These are phyloP conservation scores for Drosophila auraria DNA, from an alignment of 1,140 invertebrate genomes.

Conservation along the genomic window DNA sequence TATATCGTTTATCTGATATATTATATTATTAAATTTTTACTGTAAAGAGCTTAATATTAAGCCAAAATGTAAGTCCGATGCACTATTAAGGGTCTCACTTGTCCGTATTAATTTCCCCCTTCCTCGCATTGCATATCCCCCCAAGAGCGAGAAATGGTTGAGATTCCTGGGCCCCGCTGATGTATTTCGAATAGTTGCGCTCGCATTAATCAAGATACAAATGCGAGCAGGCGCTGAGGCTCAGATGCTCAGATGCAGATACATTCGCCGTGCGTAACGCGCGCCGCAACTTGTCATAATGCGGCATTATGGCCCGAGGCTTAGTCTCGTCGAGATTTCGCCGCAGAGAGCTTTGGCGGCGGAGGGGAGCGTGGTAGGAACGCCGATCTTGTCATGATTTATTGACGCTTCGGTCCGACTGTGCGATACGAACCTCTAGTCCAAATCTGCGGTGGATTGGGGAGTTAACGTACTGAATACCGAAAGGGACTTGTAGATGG, in stretches of 20 bases:
- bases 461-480: conserved; percentile 6
- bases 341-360: neutral
- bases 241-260: conserved; percentile 29
- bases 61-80: neutral
- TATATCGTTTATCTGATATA: too few species aligned
- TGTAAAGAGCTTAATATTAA: neutral
- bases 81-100: neutral
- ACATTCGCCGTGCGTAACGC: conserved; percentile 56
- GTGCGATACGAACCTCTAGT: conserved; percentile 47
- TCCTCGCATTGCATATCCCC: neutral
- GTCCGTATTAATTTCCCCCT: neutral
- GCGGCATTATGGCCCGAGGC: conserved; percentile 46
- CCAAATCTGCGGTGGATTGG: conserved; percentile 25
- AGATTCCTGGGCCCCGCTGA: conserved; percentile 6
- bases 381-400: conserved; percentile 67
- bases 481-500: conserved; percentile 57
- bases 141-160: conserved; percentile 1
- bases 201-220: conserved; percentile 61
- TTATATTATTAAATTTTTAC: too few species aligned
- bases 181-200: conserved; percentile 46
- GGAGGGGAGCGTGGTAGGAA: conserved; percentile 4
- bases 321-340: conserved; percentile 38
- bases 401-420: conserved; percentile 39
- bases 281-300: conserved; percentile 57
- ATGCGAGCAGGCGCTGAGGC: conserved; percentile 23